A percentile compares a stretch with the other conserved stretches of the same genome.
Evolutionary conservation across 2,113 vertebrate genomes (phyloP).

Genomic region (Solea solea): DNA sequence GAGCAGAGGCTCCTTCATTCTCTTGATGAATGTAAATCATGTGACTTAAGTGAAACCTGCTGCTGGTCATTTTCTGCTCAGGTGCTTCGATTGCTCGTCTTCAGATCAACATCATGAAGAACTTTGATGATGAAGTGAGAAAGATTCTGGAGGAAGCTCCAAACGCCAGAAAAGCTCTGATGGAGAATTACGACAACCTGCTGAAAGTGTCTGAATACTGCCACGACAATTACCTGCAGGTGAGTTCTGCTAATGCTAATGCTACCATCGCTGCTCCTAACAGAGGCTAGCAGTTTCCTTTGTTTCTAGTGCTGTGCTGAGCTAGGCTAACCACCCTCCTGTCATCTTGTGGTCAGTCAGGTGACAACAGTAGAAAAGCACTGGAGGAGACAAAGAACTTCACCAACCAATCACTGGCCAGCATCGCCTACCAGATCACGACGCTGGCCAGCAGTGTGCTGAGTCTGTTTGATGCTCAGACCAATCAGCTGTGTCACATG

Average conservation of each 20-base stretch:
- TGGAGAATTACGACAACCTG: slow-evolving; percentile 86
- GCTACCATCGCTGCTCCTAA: background rate
- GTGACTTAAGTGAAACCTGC: background rate
- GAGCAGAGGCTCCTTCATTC: no score
- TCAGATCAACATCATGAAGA: slow-evolving; percentile 58
- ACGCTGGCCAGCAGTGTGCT: slow-evolving; percentile 61
- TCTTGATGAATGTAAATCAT: no score
- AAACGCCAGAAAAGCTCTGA: slow-evolving; percentile 78
- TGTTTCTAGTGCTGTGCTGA: background rate
- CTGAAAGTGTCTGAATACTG: slow-evolving; percentile 88
- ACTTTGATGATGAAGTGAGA: slow-evolving; percentile 57
- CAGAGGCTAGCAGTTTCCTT: background rate
- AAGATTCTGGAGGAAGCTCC: slow-evolving; percentile 82
- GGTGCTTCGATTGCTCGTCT: background rate
- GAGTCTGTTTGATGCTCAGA: slow-evolving; percentile 64
- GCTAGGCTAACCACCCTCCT: slow-evolving; percentile 18
- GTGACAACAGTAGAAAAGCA: slow-evolving; percentile 16
- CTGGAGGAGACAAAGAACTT: slow-evolving; percentile 70
- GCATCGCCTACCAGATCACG: slow-evolving; percentile 72
- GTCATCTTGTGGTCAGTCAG: slow-evolving; percentile 26
- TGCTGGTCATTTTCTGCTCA: background rate
- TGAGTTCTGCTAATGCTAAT: slow-evolving; percentile 31
- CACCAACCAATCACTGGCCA: slow-evolving; percentile 68
- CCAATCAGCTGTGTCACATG: slow-evolving; percentile 63
- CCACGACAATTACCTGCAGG: slow-evolving; percentile 87